Conservation (phyloP, 2,113 vertebrate species). For the Gymnogyps californianus region DNA sequence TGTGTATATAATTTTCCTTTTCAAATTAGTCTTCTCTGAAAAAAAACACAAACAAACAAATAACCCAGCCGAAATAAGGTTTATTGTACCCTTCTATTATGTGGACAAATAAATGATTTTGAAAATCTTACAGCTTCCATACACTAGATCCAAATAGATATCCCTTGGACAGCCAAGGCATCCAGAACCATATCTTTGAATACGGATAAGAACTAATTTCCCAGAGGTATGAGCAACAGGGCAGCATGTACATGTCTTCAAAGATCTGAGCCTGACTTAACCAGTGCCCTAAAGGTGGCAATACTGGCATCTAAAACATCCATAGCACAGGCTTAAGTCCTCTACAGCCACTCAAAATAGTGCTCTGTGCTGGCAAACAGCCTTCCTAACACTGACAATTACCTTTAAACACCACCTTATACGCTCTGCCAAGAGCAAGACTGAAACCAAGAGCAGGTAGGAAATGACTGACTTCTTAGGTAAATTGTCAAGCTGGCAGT, state of each 20-base stretch:
- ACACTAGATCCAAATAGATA: background rate
- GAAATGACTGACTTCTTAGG: background rate
- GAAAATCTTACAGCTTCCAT: background rate
- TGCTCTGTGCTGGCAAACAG: background rate
- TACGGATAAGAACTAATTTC: background rate
- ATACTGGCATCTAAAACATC: background rate
- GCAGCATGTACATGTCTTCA: fast-evolving
- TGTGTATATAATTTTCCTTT: background rate
- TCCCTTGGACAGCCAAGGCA: background rate
- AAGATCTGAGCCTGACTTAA: background rate
- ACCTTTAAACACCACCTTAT: background rate
- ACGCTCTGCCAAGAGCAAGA: background rate
- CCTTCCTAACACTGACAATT: background rate
- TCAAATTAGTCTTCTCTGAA: background rate
- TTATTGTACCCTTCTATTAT: background rate
- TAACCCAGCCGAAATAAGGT: fast-evolving
- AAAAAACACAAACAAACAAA: background rate
- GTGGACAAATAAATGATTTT: background rate
- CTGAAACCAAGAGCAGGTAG: background rate
- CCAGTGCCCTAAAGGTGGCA: background rate
- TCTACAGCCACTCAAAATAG: background rate
- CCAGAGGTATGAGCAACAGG: background rate
- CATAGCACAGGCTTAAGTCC: background rate
- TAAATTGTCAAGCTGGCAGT: background rate
- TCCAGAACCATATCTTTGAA: background rate